Evolutionary conservation across 2,113 vertebrate genomes (phyloP), one percentile per base, ranked within the genome.

Genomic region (Pica pica): DNA sequence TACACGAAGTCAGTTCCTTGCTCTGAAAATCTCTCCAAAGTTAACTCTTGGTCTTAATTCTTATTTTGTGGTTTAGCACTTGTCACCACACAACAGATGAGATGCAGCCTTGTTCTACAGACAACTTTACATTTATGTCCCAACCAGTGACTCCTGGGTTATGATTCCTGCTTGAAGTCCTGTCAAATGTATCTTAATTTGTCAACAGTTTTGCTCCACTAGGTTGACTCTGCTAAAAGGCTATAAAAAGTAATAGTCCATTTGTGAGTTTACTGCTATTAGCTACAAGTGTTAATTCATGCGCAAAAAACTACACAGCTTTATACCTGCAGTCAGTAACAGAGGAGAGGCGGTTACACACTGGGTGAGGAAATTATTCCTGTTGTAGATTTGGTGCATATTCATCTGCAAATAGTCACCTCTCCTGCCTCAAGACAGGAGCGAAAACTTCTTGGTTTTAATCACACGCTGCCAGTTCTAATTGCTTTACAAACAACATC

Each of bases 221-320:
- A 95, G 90, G 53, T 92, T 81, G 80, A 64, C 73, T 93, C 83
- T 89, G 73, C 93, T 95, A 93, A 97, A 96, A 92, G 95, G 95
- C 93, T 73, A 90, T 97, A 97, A 97, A 97, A 97, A 96, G 83
- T 97, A 97, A 96, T 96, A 97, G 96, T 96, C 96, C 96, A 87
- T 96, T 96, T 95, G 92, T 94, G 93, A 96, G 88, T 96, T 97
- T 92, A 96, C 83, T 93, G 90, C 95, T 95, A 82, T 96, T 94
- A 96, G 73, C 79, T 61, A 28, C 88, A 79, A 96, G 95, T 92
- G 93, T 92, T 97, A 96, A 96, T 96, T 97, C 94, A 92, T 56
- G 83, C 0, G 0, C 90, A 92, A 55, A 93, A 67, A 16, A 5
- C 82, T 50, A 15, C 63, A 17, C 22, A 77, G 84, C 64, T 67